Conservation (phyloP, 2,888 invertebrate species). For the Aethes cnicana region DNA sequence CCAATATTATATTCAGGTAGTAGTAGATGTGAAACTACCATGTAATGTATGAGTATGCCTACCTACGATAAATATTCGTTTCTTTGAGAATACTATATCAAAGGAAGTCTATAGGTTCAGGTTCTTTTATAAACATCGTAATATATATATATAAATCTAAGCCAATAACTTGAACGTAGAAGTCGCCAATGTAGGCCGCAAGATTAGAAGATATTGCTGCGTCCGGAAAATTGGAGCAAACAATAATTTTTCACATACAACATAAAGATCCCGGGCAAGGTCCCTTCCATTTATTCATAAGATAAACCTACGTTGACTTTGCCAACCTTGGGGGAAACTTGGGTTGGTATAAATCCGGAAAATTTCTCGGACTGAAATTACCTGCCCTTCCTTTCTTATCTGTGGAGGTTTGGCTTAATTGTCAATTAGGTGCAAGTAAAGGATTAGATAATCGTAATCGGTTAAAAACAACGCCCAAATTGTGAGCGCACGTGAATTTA, state of each 20-base stretch:
- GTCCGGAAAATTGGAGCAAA: background rate
- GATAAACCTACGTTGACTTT: background rate
- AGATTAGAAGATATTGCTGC: no score
- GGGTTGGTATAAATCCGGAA: constrained; percentile 2
- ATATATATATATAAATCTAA: no score
- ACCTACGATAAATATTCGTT: no score
- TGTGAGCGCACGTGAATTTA: no score
- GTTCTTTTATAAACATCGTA: no score
- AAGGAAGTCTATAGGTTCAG: no score
- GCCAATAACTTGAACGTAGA: no score
- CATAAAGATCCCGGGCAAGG: background rate
- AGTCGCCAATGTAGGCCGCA: no score
- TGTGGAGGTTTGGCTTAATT: constrained; percentile 16
- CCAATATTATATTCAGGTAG: no score
- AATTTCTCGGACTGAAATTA: background rate
- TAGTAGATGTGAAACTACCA: no score
- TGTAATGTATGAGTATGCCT: no score
- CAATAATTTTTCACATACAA: background rate
- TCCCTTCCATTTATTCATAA: constrained; percentile 12
- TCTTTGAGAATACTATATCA: no score
- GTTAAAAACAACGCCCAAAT: constrained; percentile 9
- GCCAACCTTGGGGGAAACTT: background rate
- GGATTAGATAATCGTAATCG: constrained; percentile 13
- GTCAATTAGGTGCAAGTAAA: constrained; percentile 12
- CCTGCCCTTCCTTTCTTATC: constrained; percentile 15